A percentile compares a stretch with the other conserved stretches of the same genome.
Conservation (phyloP, 2,888 invertebrate species). For the Mayetiola destructor region DNA sequence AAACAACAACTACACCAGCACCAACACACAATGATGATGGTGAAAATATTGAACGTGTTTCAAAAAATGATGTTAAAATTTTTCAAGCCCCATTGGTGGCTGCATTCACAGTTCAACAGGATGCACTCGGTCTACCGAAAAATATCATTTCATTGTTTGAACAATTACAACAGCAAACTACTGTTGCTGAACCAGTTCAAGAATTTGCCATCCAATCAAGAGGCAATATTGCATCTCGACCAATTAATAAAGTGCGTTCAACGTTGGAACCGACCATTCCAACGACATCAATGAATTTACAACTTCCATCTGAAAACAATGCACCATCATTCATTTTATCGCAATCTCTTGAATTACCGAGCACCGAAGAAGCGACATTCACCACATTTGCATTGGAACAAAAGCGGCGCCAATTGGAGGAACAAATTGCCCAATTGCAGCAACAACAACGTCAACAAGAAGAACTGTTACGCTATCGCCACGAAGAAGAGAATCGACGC, state of each 20-base stretch:
- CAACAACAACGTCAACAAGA: slow-evolving; percentile 56
- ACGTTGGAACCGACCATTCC: slow-evolving; percentile 15
- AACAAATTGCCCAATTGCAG: slow-evolving; percentile 51
- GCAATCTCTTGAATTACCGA: slow-evolving; percentile 20
- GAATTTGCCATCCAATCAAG: slow-evolving; percentile 16
- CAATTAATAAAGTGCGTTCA: slow-evolving; percentile 15
- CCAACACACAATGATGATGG: slow-evolving; percentile 56
- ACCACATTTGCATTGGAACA: slow-evolving; percentile 39
- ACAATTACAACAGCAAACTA: slow-evolving; percentile 29
- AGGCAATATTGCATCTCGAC: no score
- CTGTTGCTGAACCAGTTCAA: slow-evolving; percentile 18
- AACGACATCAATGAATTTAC: slow-evolving; percentile 22
- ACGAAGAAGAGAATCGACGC: slow-evolving; percentile 20
- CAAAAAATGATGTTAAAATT: slow-evolving; percentile 59
- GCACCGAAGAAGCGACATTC: slow-evolving; percentile 29
- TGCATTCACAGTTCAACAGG: slow-evolving; percentile 74
- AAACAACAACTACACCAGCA: slow-evolving; percentile 46
- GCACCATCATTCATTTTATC: slow-evolving; percentile 19
- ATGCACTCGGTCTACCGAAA: slow-evolving; percentile 61
- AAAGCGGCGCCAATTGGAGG: slow-evolving; percentile 53
- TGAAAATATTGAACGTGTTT: slow-evolving; percentile 50
- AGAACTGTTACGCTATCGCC: slow-evolving; percentile 38
- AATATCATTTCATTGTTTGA: slow-evolving; percentile 61
- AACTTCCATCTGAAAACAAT: slow-evolving; percentile 17
- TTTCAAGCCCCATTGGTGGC: slow-evolving; percentile 68